These are phyloP conservation scores for Cantharis nigra DNA, from an alignment of 2,888 invertebrate genomes.

Conservation along the genomic window DNA sequence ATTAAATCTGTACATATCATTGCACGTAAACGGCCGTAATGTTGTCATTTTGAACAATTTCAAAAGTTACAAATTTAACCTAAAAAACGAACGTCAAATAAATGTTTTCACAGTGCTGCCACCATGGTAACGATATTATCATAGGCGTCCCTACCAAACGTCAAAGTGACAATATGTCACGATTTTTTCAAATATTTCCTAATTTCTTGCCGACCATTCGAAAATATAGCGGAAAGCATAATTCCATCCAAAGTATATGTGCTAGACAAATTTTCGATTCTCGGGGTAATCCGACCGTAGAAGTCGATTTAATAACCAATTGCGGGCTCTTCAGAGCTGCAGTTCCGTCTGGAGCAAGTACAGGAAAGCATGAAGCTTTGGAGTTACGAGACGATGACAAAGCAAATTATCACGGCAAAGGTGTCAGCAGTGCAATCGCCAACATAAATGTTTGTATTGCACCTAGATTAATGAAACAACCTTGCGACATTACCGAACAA, in stretches of 20 bases:
- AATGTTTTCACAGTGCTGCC: not conserved
- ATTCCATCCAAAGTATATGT: slow-evolving; percentile 81
- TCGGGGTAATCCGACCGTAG: slow-evolving; percentile 98
- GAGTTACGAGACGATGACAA: slow-evolving; percentile 94
- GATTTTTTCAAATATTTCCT: not conserved
- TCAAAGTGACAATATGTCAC: not conserved
- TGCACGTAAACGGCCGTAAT: slow-evolving; percentile 88
- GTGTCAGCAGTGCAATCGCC: slow-evolving; percentile 88
- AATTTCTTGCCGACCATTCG: not conserved
- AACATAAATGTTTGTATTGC: slow-evolving; percentile 85
- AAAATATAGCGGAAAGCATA: not conserved
- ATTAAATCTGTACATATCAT: slow-evolving; percentile 94
- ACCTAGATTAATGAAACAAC: slow-evolving; percentile 79
- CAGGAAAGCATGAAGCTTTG: slow-evolving; percentile 90
- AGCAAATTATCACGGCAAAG: slow-evolving; percentile 91
- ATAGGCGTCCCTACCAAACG: not conserved
- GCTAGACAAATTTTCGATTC: slow-evolving; percentile 99
- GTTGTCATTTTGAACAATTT: slow-evolving; percentile 77
- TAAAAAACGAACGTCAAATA: not conserved
- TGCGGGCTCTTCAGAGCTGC: slow-evolving; percentile 88
- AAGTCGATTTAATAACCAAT: slow-evolving; percentile 82
- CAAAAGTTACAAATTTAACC: not conserved
- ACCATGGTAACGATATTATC: not conserved
- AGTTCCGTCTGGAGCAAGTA: slow-evolving; percentile 58
- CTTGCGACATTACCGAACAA: slow-evolving; percentile 88